Evolutionary conservation across 2,888 invertebrate genomes (phyloP).

Genomic region (Tinea trinotella): DNA sequence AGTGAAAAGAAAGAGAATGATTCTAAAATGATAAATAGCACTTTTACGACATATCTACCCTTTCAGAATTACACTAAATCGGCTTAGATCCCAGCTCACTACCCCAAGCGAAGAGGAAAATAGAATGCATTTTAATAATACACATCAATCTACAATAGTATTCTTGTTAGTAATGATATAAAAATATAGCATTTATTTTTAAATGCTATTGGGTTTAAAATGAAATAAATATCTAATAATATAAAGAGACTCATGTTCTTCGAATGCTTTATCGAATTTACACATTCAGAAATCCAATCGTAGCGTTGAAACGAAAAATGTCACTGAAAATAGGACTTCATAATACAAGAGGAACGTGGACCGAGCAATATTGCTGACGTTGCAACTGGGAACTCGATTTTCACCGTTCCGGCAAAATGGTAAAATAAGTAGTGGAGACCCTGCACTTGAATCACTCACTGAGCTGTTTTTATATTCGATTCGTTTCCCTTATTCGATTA

Average conservation of each 20-base stretch:
- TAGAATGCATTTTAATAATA: neutral
- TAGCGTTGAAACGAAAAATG: constrained; percentile 60
- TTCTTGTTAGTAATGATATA: neutral
- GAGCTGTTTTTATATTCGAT: constrained; percentile 18
- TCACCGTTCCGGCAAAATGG: constrained; percentile 44
- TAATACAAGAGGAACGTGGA: constrained; percentile 55
- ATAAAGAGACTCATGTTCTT: constrained; percentile 13
- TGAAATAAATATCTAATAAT: constrained; percentile 13
- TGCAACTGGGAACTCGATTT: constrained; percentile 55
- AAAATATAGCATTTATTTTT: neutral
- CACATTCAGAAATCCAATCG: constrained; percentile 67
- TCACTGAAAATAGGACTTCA: constrained; percentile 63
- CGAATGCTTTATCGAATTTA: constrained; percentile 56
- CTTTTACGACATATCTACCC: neutral
- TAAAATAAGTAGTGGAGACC: constrained; percentile 34
- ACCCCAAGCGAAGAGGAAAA: neutral
- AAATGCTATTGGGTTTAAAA: neutral
- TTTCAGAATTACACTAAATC: neutral
- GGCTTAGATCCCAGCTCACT: neutral
- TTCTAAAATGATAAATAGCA: neutral
- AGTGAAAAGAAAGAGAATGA: neutral
- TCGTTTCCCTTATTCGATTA: constrained; percentile 16
- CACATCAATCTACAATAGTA: neutral
- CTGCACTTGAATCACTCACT: constrained; percentile 17
- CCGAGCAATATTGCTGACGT: constrained; percentile 58